Percentiles rank a stretch among this genome's conserved stretches.
These are phyloP conservation scores for Bombyx mandarina DNA, from an alignment of 1,140 invertebrate genomes.

Conservation along the genomic window DNA sequence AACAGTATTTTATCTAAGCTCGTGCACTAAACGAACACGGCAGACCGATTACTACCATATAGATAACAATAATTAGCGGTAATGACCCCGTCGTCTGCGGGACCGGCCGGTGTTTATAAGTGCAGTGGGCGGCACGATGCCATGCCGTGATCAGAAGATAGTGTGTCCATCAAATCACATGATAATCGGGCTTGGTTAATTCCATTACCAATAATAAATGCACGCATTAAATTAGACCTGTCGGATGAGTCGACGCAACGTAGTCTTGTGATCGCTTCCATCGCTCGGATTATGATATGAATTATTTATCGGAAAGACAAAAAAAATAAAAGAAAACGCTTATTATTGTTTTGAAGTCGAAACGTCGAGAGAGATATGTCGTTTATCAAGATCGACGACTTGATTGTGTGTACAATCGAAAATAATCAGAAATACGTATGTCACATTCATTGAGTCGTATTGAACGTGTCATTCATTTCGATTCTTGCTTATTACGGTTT, in stretches of 20 bases:
- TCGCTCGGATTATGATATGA: conserved; percentile 67
- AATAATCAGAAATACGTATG: conserved; percentile 26
- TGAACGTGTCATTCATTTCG: conserved; percentile 8
- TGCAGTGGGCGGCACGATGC: conserved; percentile 49
- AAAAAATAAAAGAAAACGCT: conserved; percentile 37
- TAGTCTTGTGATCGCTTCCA: conserved; percentile 40
- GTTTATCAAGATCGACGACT: conserved; percentile 23
- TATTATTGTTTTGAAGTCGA: conserved; percentile 61
- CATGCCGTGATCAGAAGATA: conserved; percentile 46
- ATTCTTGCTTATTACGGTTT: conserved; percentile 3
- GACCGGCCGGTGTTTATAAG: conserved; percentile 38
- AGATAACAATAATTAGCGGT: conserved; percentile 68
- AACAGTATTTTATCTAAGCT: conserved; percentile 44
- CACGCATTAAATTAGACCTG: conserved; percentile 66
- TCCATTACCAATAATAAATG: conserved; percentile 69
- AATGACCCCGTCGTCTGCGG: conserved; percentile 48
- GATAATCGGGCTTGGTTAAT: conserved; percentile 68
- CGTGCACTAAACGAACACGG: conserved; percentile 43
- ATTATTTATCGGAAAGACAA: conserved; percentile 63
- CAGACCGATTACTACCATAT: conserved; percentile 60
- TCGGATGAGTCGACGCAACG: conserved; percentile 62
- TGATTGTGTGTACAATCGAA: conserved; percentile 35
- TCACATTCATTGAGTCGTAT: conserved; percentile 10
- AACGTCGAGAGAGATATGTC: conserved; percentile 24
- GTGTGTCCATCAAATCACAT: conserved; percentile 68